Evolutionary conservation across 2,797 vertebrate species (phyloP), one percentile per base, ranked within the genome.

Genomic region (Sciurus vulgaris): DNA sequence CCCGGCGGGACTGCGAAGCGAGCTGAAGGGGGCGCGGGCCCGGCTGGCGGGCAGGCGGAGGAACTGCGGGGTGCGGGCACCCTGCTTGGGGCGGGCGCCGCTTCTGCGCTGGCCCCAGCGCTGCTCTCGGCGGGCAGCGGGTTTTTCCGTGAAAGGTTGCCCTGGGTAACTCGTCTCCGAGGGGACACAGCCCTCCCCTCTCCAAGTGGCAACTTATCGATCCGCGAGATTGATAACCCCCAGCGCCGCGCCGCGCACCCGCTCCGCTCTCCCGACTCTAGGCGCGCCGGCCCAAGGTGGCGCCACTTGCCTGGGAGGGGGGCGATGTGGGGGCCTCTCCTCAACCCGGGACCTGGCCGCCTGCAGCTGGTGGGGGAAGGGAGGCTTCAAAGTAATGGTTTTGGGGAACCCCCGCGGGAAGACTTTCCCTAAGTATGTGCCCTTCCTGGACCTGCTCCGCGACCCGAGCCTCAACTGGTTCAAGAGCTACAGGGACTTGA

Each of bases 201-300:
- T 97, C 96, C 97, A 86, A 97, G 96, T 87, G 95, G 97, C 95
- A 97, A 97, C 83, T 95, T 97, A 98, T 98, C 97, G 97, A 98
- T 98, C 96, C 86, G 54, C 87, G 97, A 97, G 98, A 97, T 97
- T 97, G 97, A 97, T 98, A 97, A 97, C 96, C 96, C 97, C 93
- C 93, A 95, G 93, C 93, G 96, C 92, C 93, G 95, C 87, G 83
- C 94, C 49, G 81, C 49, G 91, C 93, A 51, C 97, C 88, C 51
- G 91, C 94, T 93, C 56, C 0, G 73, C 90, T 94, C 94, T 86
- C 92, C 47, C 11, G 22, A 88, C 79, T 86, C 91, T 10, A 44
- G 83, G 44, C 85, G 44, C 56, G 87, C 87, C 49, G 11, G 91
- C 91, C 95, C 91, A 35, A 94, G 96, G 97, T 92, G 97, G 97